These are phyloP conservation scores for Drosophila sucinea DNA, from an alignment of 1,140 invertebrate species.

Conservation along the genomic window DNA sequence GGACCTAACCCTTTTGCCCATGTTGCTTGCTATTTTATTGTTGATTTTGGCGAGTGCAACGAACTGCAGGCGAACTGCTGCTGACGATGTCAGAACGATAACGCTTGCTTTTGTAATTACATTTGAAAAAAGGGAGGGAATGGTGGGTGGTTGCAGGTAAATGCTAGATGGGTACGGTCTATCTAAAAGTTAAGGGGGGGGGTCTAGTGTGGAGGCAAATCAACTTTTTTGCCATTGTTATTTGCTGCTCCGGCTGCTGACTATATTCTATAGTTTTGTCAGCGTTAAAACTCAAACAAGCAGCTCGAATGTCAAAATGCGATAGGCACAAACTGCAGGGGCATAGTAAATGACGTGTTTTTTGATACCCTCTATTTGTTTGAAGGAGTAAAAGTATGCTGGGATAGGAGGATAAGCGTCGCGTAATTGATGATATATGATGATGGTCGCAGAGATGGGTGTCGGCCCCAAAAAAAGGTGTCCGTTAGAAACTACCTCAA, in stretches of 20 bases:
- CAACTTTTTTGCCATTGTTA: conserved; percentile 65
- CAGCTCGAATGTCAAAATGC: conserved; percentile 63
- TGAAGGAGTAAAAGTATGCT: too few species aligned
- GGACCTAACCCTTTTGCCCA: conserved; percentile 41
- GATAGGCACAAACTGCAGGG: conserved; percentile 54
- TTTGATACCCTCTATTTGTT: conserved; percentile 30
- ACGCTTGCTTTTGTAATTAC: conserved; percentile 70
- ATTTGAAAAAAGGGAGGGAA: conserved; percentile 38
- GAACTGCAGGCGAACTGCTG: conserved; percentile 50
- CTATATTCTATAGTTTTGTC: conserved; percentile 56
- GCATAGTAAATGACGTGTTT: conserved; percentile 67
- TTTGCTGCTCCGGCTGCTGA: conserved; percentile 23
- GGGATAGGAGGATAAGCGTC: too few species aligned
- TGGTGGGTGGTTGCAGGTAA: conserved; percentile 10
- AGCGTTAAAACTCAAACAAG: conserved; percentile 65
- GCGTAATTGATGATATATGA: too few species aligned
- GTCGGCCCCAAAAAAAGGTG: too few species aligned
- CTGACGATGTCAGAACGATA: conserved; percentile 54
- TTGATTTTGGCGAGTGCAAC: conserved; percentile 67
- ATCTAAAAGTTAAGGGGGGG: background rate
- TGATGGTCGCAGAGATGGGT: too few species aligned
- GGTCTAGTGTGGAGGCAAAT: conserved; percentile 11
- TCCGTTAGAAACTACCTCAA: too few species aligned
- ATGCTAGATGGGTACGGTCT: background rate
- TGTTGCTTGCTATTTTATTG: conserved; percentile 47